Conservation (phyloP, 2,888 invertebrate genomes). For the Drosophila gaucha region DNA sequence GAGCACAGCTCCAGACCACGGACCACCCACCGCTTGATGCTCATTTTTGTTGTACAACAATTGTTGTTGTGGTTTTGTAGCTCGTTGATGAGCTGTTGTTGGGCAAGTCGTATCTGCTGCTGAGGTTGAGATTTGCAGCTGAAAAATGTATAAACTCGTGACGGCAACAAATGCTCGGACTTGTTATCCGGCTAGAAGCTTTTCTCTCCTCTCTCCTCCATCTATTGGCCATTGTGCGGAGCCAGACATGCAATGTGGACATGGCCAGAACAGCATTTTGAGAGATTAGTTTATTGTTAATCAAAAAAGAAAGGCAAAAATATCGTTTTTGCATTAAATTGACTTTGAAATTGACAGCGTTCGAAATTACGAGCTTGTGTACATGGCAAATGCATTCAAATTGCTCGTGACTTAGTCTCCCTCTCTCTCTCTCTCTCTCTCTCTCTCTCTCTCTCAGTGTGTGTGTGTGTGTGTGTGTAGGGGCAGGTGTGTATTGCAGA, state of each 20-base stretch:
- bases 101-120: slow-evolving; percentile 27
- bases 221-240: slow-evolving; percentile 16
- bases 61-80: slow-evolving; percentile 11
- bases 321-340: slow-evolving; percentile 74
- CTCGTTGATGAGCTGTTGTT: slow-evolving; percentile 41
- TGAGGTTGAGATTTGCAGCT: slow-evolving; percentile 25
- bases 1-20: background rate
- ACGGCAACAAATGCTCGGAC: slow-evolving; percentile 41
- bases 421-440: background rate
- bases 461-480: slow-evolving; percentile 1
- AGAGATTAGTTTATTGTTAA: slow-evolving; percentile 81
- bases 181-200: slow-evolving; percentile 9
- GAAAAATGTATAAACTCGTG: slow-evolving; percentile 59
- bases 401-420: slow-evolving; percentile 21
- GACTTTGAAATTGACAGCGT: slow-evolving; percentile 72
- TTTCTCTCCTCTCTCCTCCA: background rate
- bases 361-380: slow-evolving; percentile 48
- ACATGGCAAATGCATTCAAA: slow-evolving; percentile 40
- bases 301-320: slow-evolving; percentile 70
- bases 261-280: slow-evolving; percentile 37
- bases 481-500: slow-evolving; percentile 16
- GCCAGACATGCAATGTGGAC: slow-evolving; percentile 25
- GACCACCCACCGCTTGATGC: slow-evolving; percentile 69
- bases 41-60: slow-evolving; percentile 34
- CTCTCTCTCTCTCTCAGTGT: slow-evolving; percentile 1